Percentiles rank a stretch among this genome's conserved stretches.
Evolutionary conservation across 2,888 invertebrate species (phyloP).

Genomic region (Eupithecia centaureata): DNA sequence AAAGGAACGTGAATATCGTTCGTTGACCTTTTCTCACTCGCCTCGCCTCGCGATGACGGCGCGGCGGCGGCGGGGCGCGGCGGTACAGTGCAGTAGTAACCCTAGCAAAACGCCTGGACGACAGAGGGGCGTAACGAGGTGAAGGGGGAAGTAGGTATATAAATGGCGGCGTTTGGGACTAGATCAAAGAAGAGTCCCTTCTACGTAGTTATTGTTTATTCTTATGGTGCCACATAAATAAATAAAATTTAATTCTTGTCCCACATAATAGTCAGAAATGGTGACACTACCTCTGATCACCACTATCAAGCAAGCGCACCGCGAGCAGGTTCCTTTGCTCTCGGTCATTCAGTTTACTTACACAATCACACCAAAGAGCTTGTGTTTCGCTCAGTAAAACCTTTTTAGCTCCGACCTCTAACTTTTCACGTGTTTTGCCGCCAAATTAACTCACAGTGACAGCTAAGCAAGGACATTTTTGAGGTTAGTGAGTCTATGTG

Average conservation of each 20-base stretch:
- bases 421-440: conserved; percentile 33
- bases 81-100: too few relatives aligned
- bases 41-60: too few relatives aligned
- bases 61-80: too few relatives aligned
- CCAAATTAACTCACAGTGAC: conserved; percentile 34
- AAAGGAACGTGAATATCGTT: too few relatives aligned
- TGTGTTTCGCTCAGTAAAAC: conserved; percentile 40
- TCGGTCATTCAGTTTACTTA: conserved; percentile 49
- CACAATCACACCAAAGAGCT: conserved; percentile 40
- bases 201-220: too few relatives aligned
- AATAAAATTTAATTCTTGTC: conserved; percentile 11
- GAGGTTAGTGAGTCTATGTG: conserved; percentile 40
- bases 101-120: too few relatives aligned
- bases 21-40: too few relatives aligned
- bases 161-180: too few relatives aligned
- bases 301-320: conserved; percentile 46
- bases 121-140: too few relatives aligned
- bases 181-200: too few relatives aligned
- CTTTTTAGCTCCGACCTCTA: conserved; percentile 33
- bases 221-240: too few relatives aligned
- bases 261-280: not conserved
- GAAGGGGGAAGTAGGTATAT: too few relatives aligned
- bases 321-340: conserved; percentile 43
- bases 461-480: conserved; percentile 32
- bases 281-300: conserved; percentile 48